Evolutionary conservation across 2,113 vertebrate genomes (phyloP).

Genomic region (Ageneiosus marmoratus): DNA sequence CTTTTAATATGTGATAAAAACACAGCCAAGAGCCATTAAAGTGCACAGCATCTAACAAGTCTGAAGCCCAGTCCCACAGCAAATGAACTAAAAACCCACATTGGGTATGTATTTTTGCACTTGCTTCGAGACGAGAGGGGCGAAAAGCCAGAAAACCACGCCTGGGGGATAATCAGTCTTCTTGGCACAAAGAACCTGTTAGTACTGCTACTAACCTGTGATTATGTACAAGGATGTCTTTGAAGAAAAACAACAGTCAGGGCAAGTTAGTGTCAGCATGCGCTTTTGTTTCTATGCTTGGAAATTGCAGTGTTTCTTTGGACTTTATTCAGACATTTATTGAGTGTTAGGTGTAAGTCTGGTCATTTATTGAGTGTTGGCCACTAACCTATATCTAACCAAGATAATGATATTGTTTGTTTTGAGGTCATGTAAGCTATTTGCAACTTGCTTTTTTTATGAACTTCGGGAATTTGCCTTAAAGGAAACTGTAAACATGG

Average conservation of each 20-base stretch:
- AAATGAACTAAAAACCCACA: slow-evolving; percentile 65
- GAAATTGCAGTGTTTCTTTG: background rate
- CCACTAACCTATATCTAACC: background rate
- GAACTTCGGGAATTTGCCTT: background rate
- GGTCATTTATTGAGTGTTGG: slow-evolving; percentile 15
- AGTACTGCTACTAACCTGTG: slow-evolving; percentile 61
- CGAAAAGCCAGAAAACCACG: slow-evolving; percentile 48
- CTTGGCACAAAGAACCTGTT: slow-evolving; percentile 44
- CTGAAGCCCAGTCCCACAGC: slow-evolving; percentile 68
- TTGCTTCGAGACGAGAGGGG: slow-evolving; percentile 56
- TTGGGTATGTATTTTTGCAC: slow-evolving; percentile 50
- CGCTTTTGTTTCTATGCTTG: slow-evolving; percentile 1
- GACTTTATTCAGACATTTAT: slow-evolving; percentile 26
- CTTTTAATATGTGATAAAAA: slow-evolving; percentile 56
- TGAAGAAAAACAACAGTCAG: slow-evolving; percentile 1
- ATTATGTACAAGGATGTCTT: slow-evolving; percentile 55
- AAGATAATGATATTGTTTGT: slow-evolving; percentile 8
- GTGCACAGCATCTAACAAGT: slow-evolving; percentile 43
- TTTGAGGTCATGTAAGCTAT: background rate
- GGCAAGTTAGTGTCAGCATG: background rate
- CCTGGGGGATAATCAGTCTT: slow-evolving; percentile 64
- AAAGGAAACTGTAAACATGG: background rate
- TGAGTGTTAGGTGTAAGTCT: slow-evolving; percentile 13
- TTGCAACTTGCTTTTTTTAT: background rate
- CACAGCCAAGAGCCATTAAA: slow-evolving; percentile 55